Base-by-base conservation (phyloP, 2,888 invertebrate species). In the Diaphora mendica region DNA sequence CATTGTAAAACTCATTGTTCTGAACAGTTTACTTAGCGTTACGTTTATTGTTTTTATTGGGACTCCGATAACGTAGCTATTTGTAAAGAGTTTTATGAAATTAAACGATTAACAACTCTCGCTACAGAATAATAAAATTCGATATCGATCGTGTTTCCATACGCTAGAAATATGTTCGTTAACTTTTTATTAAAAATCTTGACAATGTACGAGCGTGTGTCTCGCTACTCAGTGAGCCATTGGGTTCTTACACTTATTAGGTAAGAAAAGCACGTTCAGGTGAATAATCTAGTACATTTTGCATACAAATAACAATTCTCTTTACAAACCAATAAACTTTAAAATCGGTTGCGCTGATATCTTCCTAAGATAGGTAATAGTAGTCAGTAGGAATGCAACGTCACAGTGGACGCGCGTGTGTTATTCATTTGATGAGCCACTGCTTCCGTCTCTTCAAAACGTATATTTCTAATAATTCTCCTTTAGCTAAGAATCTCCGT, bases 21-120 rank as follows among this genome's bases (percentile, higher is more conserved):
- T 68, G 33, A 4, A 13, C 48, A n/a, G 35, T 68, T 74, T 74
- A 71, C 71, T 71, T 68, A 71, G 70, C 64, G 51, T 68, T 68
- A 59, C 55, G 33, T 30, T 30, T 44, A 44, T 65, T 71, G 39
- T 26, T 26, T 68, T 75, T 42, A 33, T n/a, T 44, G 44, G 30
- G 55, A 44, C n/a, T 7, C 9, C 17, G 17, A 62, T 30, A 62
- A 67, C 23, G 51, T 67, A 59, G 26, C 55, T 26, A 55, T 55
- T 11, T n/a, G 55, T 55, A 26, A 26, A 55, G 51, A 9, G 23
- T 9, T 51, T 51, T 20, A 7, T 51, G 23, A 51, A 4, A n/a
- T n/a, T n/a, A n/a, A 55, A n/a, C 3, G n/a, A n/a, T 55, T 55
- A n/a, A 55, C 55, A n/a, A 55, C n/a, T 55, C 55, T 55, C n/a